These are phyloP conservation scores for Nothocercus julius DNA, from an alignment of 2,113 vertebrate genomes.

Conservation along the genomic window DNA sequence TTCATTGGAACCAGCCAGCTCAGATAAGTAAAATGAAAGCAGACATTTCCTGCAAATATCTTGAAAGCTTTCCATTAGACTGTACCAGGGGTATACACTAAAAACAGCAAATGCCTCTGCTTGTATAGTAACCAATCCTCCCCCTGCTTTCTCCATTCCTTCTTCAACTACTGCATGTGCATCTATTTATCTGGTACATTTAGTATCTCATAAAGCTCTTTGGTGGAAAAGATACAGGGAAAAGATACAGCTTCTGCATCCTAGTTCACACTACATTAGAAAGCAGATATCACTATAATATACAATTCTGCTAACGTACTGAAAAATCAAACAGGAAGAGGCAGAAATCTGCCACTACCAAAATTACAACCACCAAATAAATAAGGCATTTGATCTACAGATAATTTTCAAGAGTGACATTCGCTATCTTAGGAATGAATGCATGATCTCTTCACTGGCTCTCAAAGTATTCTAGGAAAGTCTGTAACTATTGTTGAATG, in stretches of 20 bases:
- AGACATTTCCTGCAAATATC: constrained; percentile 81
- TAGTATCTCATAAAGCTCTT: constrained; percentile 27
- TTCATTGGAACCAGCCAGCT: constrained; percentile 83
- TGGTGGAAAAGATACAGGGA: neutral
- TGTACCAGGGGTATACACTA: constrained; percentile 81
- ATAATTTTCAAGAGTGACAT: neutral
- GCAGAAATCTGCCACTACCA: neutral
- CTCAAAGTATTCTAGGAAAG: constrained; percentile 1
- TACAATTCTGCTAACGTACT: neutral
- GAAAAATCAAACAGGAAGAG: neutral
- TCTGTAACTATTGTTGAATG: neutral
- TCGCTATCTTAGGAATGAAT: neutral
- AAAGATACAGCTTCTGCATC: neutral
- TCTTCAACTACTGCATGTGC: constrained; percentile 29
- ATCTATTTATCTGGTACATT: constrained; percentile 56
- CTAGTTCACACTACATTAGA: neutral
- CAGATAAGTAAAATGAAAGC: constrained; percentile 85
- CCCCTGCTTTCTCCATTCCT: constrained; percentile 18
- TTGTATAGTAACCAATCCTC: constrained; percentile 19
- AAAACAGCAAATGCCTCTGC: constrained; percentile 76
- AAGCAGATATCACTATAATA: neutral
- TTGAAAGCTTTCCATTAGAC: constrained; percentile 99
- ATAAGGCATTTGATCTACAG: neutral
- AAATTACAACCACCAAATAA: neutral
- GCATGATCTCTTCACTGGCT: neutral